These are phyloP conservation scores for Chymomyza procnemis DNA, from an alignment of 2,888 invertebrate genomes.

Conservation along the genomic window DNA sequence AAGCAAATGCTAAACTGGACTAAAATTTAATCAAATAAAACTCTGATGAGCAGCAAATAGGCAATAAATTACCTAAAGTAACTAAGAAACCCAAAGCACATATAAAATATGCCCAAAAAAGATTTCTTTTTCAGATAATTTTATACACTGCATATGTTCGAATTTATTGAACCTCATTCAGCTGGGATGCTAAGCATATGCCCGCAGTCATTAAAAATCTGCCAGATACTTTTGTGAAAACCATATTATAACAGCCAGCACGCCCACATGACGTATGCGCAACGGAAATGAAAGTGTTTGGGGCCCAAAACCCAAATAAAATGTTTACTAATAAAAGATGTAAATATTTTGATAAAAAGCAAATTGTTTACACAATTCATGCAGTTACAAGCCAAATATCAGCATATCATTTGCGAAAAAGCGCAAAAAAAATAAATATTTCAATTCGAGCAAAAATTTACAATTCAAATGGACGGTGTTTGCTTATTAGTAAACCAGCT, in stretches of 20 bases:
- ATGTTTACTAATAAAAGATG: conserved; percentile 57
- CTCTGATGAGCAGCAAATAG: conserved; percentile 3
- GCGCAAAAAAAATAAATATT: not conserved
- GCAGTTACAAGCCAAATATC: not conserved
- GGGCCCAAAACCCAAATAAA: conserved; percentile 14
- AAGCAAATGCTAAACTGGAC: not conserved
- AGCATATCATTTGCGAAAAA: not conserved
- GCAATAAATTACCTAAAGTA: conserved; percentile 21
- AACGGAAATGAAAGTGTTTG: not conserved
- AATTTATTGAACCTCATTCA: conserved; percentile 27
- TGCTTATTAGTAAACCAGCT: conserved; percentile 1
- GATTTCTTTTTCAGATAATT: not conserved
- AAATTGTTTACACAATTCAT: conserved; percentile 42
- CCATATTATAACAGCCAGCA: not conserved
- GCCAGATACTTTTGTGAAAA: conserved; percentile 17
- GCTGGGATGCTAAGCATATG: conserved; percentile 53
- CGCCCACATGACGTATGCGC: conserved; percentile 1
- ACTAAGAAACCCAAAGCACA: conserved; percentile 16
- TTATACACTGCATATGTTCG: not conserved
- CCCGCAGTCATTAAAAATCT: conserved; percentile 45
- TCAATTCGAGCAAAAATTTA: conserved; percentile 42
- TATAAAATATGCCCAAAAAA: conserved; percentile 20
- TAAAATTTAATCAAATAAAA: not conserved
- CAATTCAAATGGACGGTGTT: conserved; percentile 53
- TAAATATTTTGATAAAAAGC: conserved; percentile 31